Conservation (phyloP, 23 tunicate genomes). For the Trididemnum clinides region DNA sequence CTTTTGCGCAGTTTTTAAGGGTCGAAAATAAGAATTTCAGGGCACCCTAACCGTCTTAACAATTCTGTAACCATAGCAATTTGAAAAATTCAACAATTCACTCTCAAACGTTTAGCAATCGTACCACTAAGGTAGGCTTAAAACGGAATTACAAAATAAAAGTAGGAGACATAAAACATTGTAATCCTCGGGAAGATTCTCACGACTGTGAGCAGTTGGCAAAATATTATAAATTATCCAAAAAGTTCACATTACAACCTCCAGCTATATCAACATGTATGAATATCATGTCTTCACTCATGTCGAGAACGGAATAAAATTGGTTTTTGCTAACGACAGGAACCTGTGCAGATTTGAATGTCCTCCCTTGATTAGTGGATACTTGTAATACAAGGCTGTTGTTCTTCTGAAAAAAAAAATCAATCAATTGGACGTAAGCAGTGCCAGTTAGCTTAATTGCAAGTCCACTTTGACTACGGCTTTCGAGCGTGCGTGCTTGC, state of each 20-base stretch:
- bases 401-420: conserved; percentile 56
- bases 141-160: not conserved
- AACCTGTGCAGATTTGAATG: conserved; percentile 87
- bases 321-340: conserved; percentile 61
- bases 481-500: too few species aligned
- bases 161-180: too few species aligned
- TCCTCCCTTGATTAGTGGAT: conserved; percentile 75
- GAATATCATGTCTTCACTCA: conserved; percentile 91
- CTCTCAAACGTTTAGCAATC: not conserved
- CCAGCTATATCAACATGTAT: conserved; percentile 86
- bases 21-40: too few species aligned
- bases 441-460: not conserved
- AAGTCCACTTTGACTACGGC: too few species aligned
- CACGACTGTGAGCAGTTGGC: too few species aligned
- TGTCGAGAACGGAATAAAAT: conserved; percentile 88
- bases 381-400: conserved; percentile 86
- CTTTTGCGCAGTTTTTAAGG: too few species aligned
- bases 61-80: not conserved
- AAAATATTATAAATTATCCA: too few species aligned
- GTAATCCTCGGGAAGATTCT: too few species aligned
- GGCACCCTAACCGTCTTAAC: not conserved
- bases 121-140: not conserved
- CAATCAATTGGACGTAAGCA: not conserved
- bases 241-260: too few species aligned
- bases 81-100: not conserved